Percentiles rank a stretch among this genome's conserved stretches.
phyloP scores from a whole-genome alignment of 2,797 vertebrate species.

The Lepilemur ruficaudatus region DNA sequence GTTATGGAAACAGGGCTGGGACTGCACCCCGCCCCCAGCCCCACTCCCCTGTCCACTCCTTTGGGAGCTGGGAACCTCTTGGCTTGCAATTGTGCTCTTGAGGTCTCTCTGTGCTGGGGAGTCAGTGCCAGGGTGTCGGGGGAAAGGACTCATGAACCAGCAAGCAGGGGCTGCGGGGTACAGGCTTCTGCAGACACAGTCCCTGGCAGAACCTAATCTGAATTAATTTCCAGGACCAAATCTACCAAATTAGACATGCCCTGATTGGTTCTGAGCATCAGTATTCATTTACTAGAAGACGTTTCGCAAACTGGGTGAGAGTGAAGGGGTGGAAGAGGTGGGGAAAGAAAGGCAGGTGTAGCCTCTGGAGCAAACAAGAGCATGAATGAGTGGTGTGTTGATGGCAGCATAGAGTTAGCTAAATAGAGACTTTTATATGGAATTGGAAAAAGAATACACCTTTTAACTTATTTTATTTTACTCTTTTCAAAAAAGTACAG shows the following conservation, averaged over 20 bases:
- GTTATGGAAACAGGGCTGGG: not conserved
- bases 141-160: not conserved
- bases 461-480: not conserved
- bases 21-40: too few species aligned
- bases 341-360: not conserved
- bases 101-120: not conserved
- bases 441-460: conserved; percentile 14
- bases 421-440: not conserved
- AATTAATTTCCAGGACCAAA: conserved; percentile 4
- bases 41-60: not conserved
- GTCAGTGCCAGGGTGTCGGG: not conserved
- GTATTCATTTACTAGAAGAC: not conserved
- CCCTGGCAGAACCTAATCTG: not conserved
- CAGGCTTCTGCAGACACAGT: not conserved
- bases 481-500: conserved; percentile 16
- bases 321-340: not conserved
- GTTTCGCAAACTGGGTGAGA: not conserved
- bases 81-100: not conserved
- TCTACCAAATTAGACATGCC: not conserved
- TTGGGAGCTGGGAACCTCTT: not conserved
- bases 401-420: not conserved
- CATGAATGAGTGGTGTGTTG: not conserved
- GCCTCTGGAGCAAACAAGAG: not conserved
- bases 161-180: too few species aligned
- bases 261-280: not conserved